Evolutionary conservation across 2,797 vertebrate species (phyloP).

Genomic region (Thalassophryne amazonica): DNA sequence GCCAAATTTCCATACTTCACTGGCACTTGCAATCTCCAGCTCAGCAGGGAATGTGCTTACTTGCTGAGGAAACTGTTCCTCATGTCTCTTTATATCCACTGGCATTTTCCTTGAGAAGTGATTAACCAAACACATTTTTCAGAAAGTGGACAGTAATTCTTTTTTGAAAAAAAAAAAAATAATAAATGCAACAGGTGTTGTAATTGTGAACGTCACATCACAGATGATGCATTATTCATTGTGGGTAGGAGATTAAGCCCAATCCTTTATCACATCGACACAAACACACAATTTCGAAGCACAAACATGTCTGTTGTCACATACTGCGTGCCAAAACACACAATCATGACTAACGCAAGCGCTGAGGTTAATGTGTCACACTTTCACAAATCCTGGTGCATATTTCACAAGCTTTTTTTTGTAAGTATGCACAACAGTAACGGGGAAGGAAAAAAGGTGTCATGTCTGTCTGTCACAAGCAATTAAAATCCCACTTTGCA

Average conservation of each 20-base stretch:
- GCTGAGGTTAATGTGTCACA: constrained; percentile 12
- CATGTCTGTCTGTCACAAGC: constrained; percentile 48
- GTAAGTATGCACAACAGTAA: constrained; percentile 33
- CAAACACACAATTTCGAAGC: not conserved
- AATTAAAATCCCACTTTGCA: constrained; percentile 45
- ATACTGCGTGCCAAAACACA: not conserved
- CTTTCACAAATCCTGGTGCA: constrained; percentile 20
- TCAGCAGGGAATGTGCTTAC: constrained; percentile 36
- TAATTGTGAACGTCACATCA: not conserved
- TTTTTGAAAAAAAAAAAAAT: no score
- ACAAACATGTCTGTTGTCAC: constrained; percentile 1
- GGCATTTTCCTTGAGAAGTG: constrained; percentile 16
- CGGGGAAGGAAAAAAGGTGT: constrained; percentile 34
- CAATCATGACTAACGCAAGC: constrained; percentile 20
- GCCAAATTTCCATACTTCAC: constrained; percentile 60
- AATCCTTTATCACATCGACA: constrained; percentile 1
- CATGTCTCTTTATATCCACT: constrained; percentile 5
- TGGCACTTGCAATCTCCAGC: constrained; percentile 46
- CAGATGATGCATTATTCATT: not conserved
- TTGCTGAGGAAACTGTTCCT: constrained; percentile 38
- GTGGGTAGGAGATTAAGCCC: constrained; percentile 1
- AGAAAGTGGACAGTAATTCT: not conserved
- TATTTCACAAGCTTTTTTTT: constrained; percentile 26
- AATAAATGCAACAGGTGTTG: not conserved
- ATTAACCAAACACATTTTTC: constrained; percentile 13